Evolutionary conservation across 2,113 vertebrate species (phyloP).

Genomic region (Delphinus delphis): DNA sequence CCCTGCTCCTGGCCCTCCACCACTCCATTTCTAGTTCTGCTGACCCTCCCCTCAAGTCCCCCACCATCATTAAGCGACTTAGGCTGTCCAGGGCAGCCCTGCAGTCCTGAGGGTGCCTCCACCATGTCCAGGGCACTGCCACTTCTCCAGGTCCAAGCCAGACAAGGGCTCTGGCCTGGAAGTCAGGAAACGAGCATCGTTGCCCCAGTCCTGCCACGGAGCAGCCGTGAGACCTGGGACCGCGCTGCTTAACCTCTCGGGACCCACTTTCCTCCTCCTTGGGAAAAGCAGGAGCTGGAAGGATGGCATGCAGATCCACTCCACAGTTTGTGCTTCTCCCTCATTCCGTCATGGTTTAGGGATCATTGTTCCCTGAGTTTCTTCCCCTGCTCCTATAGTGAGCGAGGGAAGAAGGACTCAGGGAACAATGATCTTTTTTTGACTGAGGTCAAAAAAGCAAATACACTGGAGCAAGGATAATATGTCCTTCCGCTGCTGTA

Average conservation of each 20-base stretch:
- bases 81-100: neutral
- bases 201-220: neutral
- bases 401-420: too few relatives aligned
- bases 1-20: neutral
- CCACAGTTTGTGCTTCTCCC: neutral
- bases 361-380: neutral
- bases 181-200: neutral
- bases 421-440: too few relatives aligned
- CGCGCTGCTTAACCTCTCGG: neutral
- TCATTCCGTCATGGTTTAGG: neutral
- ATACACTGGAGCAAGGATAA: neutral
- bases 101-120: too few relatives aligned
- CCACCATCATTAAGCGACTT: neutral
- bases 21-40: neutral
- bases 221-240: fast-evolving
- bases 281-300: neutral
- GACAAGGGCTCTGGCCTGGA: neutral
- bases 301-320: neutral
- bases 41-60: fast-evolving
- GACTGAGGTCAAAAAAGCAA: too few relatives aligned
- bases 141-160: neutral
- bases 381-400: neutral
- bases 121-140: neutral
- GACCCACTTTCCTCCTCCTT: neutral
- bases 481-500: neutral